Percentiles rank a stretch among this genome's conserved stretches.
Evolutionary conservation across 2,888 invertebrate genomes (phyloP).

Genomic region (Pseudococcus viburni): DNA sequence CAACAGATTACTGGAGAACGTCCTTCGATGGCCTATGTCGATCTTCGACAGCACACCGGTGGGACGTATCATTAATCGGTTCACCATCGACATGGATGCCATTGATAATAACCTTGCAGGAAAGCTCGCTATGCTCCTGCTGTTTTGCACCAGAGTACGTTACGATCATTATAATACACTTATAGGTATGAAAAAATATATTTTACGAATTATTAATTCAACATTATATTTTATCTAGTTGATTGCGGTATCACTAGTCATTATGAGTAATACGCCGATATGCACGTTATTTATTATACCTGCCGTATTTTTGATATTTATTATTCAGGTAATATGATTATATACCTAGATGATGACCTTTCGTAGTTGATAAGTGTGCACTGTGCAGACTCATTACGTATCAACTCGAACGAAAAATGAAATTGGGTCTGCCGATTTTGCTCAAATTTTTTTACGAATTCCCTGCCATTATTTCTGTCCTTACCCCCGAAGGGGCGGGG

Average conservation of each 20-base stretch:
- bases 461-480: too few relatives aligned
- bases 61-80: constrained; percentile 72
- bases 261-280: neutral
- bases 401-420: too few relatives aligned
- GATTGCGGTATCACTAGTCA: neutral
- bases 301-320: constrained; percentile 13
- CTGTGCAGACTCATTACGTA: too few relatives aligned
- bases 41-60: constrained; percentile 74
- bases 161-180: neutral
- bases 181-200: neutral
- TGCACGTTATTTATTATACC: neutral
- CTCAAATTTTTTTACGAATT: too few relatives aligned
- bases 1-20: constrained; percentile 69
- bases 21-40: constrained; percentile 75
- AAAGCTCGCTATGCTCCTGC: neutral
- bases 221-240: neutral
- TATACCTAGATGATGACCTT: neutral
- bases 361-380: neutral
- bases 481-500: too few relatives aligned
- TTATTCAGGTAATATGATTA: neutral
- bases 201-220: neutral
- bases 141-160: constrained; percentile 35
- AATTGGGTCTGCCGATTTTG: too few relatives aligned
- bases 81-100: constrained; percentile 78
- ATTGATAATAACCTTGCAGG: constrained; percentile 74